phyloP scores from a whole-genome alignment of 2,888 invertebrate species.

The Lepidonotus clava region DNA sequence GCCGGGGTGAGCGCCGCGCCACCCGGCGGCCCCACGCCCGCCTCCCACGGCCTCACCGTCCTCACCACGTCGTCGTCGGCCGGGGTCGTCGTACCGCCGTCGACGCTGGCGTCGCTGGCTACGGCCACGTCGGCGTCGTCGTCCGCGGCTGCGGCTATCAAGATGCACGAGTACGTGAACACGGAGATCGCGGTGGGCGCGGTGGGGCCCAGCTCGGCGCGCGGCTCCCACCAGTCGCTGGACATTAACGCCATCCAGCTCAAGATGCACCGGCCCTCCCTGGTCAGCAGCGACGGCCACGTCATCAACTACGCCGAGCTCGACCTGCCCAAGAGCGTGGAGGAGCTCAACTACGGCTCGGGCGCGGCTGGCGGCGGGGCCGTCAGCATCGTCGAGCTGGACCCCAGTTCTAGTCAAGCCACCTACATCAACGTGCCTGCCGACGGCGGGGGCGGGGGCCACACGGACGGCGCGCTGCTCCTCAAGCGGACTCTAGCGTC shows the following conservation, averaged over 20 bases:
- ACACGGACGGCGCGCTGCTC: not conserved
- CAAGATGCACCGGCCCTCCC: not conserved
- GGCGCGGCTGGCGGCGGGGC: conserved; percentile 9
- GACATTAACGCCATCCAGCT: not conserved
- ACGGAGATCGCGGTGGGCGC: conserved; percentile 36
- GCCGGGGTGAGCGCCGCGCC: not conserved
- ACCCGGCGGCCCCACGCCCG: not conserved
- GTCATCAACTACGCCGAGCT: conserved; percentile 60
- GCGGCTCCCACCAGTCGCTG: conserved; percentile 7
- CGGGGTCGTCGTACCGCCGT: not conserved
- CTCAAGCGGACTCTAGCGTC: not conserved
- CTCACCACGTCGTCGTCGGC: not conserved
- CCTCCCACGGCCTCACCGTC: not conserved
- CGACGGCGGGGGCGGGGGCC: too few relatives aligned
- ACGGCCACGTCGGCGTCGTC: not conserved
- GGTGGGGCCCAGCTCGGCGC: not conserved
- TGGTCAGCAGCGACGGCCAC: conserved; percentile 2
- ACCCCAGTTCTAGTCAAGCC: conserved; percentile 54
- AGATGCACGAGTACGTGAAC: conserved; percentile 55
- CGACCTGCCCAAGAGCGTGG: conserved; percentile 54
- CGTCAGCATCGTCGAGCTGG: conserved; percentile 37
- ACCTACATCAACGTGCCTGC: conserved; percentile 60
- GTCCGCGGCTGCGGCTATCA: not conserved
- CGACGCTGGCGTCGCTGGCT: not conserved
- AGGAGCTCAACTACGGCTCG: conserved; percentile 4